Base-by-base conservation (phyloP, 2,113 vertebrate genomes). In the Polyodon spathula region DNA sequence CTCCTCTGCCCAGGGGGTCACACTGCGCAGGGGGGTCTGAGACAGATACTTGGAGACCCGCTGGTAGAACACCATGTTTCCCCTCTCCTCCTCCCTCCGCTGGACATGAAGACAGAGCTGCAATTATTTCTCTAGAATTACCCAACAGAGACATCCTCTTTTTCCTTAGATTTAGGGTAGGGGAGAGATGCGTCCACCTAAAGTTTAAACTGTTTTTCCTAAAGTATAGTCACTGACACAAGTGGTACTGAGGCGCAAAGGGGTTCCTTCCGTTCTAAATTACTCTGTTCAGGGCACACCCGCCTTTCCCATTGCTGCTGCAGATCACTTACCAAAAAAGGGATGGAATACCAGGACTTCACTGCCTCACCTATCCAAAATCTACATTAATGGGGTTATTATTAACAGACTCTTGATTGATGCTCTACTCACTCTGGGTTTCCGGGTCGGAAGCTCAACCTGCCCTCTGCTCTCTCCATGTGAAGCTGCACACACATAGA, bases 31-130 rank as follows among this genome's bases (percentile, higher is more conserved):
- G 9, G 68, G 48, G 0, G 68, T 80, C 40, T 68, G 66, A 46
- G 68, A 71, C 48, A 89, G 80, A 68, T 83, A 86, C 4, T 50
- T 72, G 65, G 66, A 70, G 38, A 74, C 58, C 8, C 72, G 71
- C 65, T 63, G 70, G 43, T 75, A 76, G 66, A 86, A 86, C 4
- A 4, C 1, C 8, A 71, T 58, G 38, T 56, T 42, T 57, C 67
- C 63, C 59, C 8, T 63, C 8, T 76, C 64, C 54, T 27, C 55
- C 11, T 73, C 57, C 54, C 61, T 58, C 66, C 66, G 58, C 82
- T 88, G 68, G 4, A 67, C 60, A 57, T 57, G 63, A 59, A 54
- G 60, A 61, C 37, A 11, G 42, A 54, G 8, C 37, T 6, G 53
- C 6, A 27, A 7, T 46, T 27, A 54, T 5, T 4, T 27, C 6